Base-by-base conservation (phyloP, 2,888 invertebrate species). In the Andrena chrysosceles region DNA sequence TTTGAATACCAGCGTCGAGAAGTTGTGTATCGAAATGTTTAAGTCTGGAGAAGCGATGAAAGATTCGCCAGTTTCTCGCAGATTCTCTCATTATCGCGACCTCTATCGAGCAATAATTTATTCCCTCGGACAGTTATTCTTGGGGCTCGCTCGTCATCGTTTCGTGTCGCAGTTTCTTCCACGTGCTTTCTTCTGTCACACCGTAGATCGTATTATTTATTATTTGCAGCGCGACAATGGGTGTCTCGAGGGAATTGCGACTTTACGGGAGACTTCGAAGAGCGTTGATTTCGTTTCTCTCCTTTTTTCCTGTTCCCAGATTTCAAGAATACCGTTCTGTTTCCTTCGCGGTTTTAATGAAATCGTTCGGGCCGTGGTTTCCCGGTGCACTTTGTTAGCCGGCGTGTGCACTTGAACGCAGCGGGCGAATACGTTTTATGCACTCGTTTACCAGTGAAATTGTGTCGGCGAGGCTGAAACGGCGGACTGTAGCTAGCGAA, bases 341-440 rank as follows among this genome's bases (percentile, higher is more conserved):
- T 42, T 54, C 3, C 5, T 6, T 2, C 23, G 23, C 10, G 42
- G 29, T 49, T 60, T 67, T 49, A 67, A 63, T 31, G 54, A 54
- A 63, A 54, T 70, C 54, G 42, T 35, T 62, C 31, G 52, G 60
- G 2, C 35, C 69, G 8, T 52, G 49, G 26, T 62, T 29, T 42
- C 16, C 20, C 69, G n/a, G 8, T 33, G 6, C 60, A 33, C 60
- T 52, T 31, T 54, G 23, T 52, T 10, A 20, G 42, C 49, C 13
- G 5, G 33, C 1, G 42, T 16, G 29, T 42, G 63, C 54, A 56
- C 63, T 76, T 63, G 23, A 42, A 70, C n/a, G 54, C 71, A 64
- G 8, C 71, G 48, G n/a, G 10, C 56, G 56, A 77, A 71, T 71
- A 59, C 71, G 63, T 64, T 64, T 59, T 56, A 76, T 54, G 54